These are phyloP conservation scores for Machimus rusticus DNA, from an alignment of 2,888 invertebrate genomes.

Conservation along the genomic window DNA sequence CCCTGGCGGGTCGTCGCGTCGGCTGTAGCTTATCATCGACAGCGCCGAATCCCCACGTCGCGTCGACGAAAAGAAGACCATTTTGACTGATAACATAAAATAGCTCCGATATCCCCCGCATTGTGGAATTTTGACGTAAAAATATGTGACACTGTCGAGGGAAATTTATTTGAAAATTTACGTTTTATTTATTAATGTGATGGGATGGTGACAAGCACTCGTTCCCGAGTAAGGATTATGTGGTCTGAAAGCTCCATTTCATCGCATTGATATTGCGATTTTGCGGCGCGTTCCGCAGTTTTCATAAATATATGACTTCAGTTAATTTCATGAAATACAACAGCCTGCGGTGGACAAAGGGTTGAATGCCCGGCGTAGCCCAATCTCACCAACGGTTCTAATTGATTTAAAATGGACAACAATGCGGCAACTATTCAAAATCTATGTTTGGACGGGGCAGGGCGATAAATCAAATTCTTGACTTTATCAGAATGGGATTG, in stretches of 20 bases:
- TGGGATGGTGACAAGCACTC: not conserved
- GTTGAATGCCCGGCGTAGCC: not conserved
- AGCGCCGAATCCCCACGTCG: not conserved
- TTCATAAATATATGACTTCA: not conserved
- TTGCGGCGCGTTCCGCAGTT: not conserved
- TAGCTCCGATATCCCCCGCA: not conserved
- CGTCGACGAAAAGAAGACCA: not conserved
- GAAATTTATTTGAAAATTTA: constrained; percentile 32
- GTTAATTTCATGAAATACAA: not conserved
- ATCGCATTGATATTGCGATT: constrained; percentile 5
- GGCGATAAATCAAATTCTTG: not conserved
- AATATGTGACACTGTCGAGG: constrained; percentile 32
- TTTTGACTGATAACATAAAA: constrained; percentile 2
- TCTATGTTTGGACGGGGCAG: not conserved
- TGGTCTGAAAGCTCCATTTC: constrained; percentile 13
- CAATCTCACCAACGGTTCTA: not conserved
- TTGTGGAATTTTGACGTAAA: constrained; percentile 14
- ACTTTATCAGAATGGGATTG: not conserved
- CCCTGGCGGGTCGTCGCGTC: not conserved
- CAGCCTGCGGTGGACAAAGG: not conserved
- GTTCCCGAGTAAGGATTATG: not conserved
- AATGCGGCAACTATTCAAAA: not conserved
- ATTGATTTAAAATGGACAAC: not conserved
- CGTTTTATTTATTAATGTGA: constrained; percentile 29
- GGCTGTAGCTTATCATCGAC: constrained; percentile 7